These are phyloP conservation scores for Dufourea novaeangliae DNA, from an alignment of 1,140 invertebrate genomes.

Conservation along the genomic window DNA sequence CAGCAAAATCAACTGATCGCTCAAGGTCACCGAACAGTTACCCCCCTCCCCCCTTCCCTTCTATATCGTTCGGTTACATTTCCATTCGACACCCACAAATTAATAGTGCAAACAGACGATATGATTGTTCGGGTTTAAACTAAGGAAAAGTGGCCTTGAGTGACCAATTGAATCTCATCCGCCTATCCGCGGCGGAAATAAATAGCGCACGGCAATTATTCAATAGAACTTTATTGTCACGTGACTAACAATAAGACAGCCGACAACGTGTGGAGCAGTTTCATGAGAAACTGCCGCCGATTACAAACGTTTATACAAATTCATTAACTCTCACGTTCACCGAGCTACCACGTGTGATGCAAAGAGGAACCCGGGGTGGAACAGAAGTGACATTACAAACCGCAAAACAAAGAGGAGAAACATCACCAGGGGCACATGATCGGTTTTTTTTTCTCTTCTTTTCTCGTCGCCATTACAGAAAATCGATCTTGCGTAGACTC, in stretches of 20 bases:
- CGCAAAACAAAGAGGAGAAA: constrained; percentile 14
- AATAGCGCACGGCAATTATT: constrained; percentile 23
- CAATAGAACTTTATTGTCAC: constrained; percentile 72
- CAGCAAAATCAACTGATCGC: background rate
- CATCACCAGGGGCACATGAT: too few relatives aligned
- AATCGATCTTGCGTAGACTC: constrained; percentile 37
- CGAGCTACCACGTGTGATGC: constrained; percentile 19
- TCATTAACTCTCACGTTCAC: constrained; percentile 34
- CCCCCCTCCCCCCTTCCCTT: background rate
- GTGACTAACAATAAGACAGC: constrained; percentile 69
- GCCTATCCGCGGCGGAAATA: constrained; percentile 13
- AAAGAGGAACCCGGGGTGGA: constrained; percentile 34
- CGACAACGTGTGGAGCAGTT: constrained; percentile 55
- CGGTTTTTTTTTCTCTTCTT: too few relatives aligned
- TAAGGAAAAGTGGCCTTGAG: background rate
- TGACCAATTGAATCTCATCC: constrained; percentile 3
- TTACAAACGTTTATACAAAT: constrained; percentile 73
- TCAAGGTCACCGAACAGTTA: background rate
- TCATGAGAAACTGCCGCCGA: constrained; percentile 56
- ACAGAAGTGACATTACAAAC: constrained; percentile 42
- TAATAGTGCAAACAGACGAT: background rate
- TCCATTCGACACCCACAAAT: background rate
- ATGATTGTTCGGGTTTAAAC: background rate
- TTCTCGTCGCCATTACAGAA: constrained; percentile 16
- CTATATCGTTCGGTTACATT: background rate